These are phyloP conservation scores for Myiotriccus ornatus DNA, from an alignment of 2,797 vertebrate genomes.

Conservation along the genomic window DNA sequence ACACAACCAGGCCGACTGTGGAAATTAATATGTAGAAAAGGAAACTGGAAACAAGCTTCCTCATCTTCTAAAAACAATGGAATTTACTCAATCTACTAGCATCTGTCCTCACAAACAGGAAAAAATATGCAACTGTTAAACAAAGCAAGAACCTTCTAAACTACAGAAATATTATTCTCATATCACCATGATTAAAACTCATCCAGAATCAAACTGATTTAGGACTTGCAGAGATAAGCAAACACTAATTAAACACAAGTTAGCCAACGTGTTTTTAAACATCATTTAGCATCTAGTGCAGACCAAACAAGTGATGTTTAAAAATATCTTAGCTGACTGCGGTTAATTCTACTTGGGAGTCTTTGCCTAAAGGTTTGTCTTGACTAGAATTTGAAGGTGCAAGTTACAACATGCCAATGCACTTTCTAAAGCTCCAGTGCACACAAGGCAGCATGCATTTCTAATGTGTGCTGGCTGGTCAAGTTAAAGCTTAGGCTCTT, in stretches of 20 bases:
- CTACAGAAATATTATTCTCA: not conserved
- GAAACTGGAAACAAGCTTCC: not conserved
- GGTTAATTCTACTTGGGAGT: conserved; percentile 62
- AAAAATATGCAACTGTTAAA: not conserved
- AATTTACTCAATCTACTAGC: not conserved
- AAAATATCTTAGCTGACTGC: conserved; percentile 60
- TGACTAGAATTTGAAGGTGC: conserved; percentile 29
- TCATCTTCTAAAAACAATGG: not conserved
- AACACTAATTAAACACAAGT: conserved; percentile 28
- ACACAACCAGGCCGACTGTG: not conserved
- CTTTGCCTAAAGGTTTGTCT: conserved; percentile 56
- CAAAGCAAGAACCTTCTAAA: not conserved
- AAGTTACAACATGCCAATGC: not conserved
- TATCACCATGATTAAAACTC: not conserved
- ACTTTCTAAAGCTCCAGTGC: not conserved
- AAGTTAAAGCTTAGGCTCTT: not conserved
- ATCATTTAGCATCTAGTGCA: conserved; percentile 14
- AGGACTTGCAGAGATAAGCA: conserved; percentile 5
- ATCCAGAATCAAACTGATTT: conserved; percentile 8
- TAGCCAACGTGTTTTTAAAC: conserved; percentile 34
- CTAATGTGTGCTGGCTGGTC: not conserved
- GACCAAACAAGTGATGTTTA: conserved; percentile 51
- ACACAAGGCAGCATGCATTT: not conserved
- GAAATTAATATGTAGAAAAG: not conserved
- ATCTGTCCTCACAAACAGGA: not conserved